Evolutionary conservation across 2,888 invertebrate genomes (phyloP), one percentile per base, ranked within the genome.

Genomic region (Zelleria hepariella): DNA sequence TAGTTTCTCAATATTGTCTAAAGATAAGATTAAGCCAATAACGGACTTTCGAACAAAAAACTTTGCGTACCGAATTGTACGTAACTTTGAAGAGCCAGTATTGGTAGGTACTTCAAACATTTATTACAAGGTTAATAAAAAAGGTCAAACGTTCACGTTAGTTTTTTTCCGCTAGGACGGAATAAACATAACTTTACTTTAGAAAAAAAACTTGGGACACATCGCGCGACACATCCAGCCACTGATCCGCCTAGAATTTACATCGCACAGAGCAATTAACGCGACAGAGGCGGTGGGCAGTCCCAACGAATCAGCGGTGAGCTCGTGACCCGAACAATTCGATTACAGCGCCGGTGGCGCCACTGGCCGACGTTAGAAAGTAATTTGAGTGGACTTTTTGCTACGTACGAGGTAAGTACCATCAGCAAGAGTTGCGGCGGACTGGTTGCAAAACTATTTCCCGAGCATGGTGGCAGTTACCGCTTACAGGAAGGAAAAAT

Each of bases 311-410:
- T 6, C 32, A 15, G 42, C 21, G 32, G 24, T 21, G n/a, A n/a
- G n/a, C 42, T 8, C 32, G 23, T 5, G 56, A 56, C 32, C 15
- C 56, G 21, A 20, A 20, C 56, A 56, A 56, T 56, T 42, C 56
- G 56, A 56, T 56, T 56, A 56, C 32, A 15, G 42, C 20, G 24
- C 23, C 42, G 21, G 10, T 15, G 23, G 42, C 20, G 24, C 23
- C 42, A 42, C 23, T 15, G 7, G 7, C 10, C 18, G 21, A 15
- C 68, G 74, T 72, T 74, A 70, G 71, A 74, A 72, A 74, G 73
- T 79, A 77, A 78, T 74, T 74, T 69, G 67, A 70, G 68, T 69
- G 66, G 76, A 78, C 75, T 72, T 72, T 69, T 57, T 49, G 15
- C 49, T 10, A 25, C 21, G 21, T 15, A 42, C 10, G 32, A n/a